These are phyloP conservation scores for Galendromus occidentalis DNA, from an alignment of 1,140 invertebrate genomes.

Conservation along the genomic window DNA sequence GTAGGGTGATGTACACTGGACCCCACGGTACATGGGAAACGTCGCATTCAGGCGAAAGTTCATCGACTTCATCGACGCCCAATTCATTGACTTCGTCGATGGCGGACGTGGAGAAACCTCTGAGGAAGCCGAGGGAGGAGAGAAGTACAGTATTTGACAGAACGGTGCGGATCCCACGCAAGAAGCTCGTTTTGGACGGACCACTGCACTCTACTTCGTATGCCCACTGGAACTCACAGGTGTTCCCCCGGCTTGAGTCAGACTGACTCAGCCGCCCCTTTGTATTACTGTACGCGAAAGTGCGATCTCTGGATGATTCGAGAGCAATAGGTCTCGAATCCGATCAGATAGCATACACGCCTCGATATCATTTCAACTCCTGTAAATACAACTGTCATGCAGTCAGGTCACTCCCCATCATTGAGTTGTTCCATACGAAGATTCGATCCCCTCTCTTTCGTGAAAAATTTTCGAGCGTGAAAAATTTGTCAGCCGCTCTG, in stretches of 20 bases:
- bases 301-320: too few relatives aligned
- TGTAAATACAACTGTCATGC: too few relatives aligned
- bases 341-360: too few relatives aligned
- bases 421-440: too few relatives aligned
- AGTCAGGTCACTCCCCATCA: too few relatives aligned
- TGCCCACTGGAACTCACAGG: slow-evolving; percentile 9
- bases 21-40: slow-evolving; percentile 1
- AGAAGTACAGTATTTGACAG: slow-evolving; percentile 9
- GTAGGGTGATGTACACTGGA: not conserved
- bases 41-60: not conserved
- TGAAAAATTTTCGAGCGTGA: too few relatives aligned
- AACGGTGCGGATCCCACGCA: slow-evolving; percentile 10
- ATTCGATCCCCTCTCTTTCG: too few relatives aligned
- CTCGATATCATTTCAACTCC: too few relatives aligned
- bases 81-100: slow-evolving; percentile 4
- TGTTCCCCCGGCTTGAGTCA: not conserved
- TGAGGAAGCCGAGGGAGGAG: slow-evolving; percentile 2
- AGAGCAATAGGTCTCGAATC: too few relatives aligned
- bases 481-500: too few relatives aligned
- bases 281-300: too few relatives aligned
- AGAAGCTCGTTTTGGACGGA: slow-evolving; percentile 9
- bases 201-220: slow-evolving; percentile 2
- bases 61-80: not conserved
- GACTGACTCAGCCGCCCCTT: slow-evolving; percentile 7
- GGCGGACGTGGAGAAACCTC: slow-evolving; percentile 8